phyloP scores from a whole-genome alignment of 2,113 vertebrate genomes.

The Lamprologus lemairii region DNA sequence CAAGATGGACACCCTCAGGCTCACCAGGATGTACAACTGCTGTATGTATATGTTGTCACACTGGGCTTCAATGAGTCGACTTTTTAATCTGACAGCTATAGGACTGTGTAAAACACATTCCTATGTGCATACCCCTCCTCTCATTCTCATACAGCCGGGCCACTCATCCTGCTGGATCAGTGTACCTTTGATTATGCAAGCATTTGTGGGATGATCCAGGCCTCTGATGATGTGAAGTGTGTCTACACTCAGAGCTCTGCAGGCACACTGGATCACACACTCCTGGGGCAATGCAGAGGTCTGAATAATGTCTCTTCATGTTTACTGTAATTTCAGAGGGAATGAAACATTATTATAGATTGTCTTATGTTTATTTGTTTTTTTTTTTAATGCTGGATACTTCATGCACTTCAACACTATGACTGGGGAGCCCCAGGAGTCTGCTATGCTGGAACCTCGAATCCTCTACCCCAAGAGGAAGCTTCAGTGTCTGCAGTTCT shows the following conservation, averaged over 20 bases:
- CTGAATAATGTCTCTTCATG: background rate
- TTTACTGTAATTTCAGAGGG: background rate
- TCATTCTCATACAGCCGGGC: conserved; percentile 61
- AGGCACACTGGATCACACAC: conserved; percentile 72
- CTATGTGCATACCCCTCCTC: background rate
- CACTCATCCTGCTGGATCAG: conserved; percentile 84
- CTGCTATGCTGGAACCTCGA: conserved; percentile 82
- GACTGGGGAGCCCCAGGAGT: conserved; percentile 57
- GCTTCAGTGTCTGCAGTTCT: conserved; percentile 88
- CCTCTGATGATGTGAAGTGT: conserved; percentile 77
- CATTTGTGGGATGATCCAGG: conserved; percentile 90
- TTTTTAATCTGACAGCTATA: background rate
- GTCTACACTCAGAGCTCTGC: conserved; percentile 50
- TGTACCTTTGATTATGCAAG: conserved; percentile 82
- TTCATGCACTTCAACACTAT: conserved; percentile 80
- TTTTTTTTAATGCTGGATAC: conserved; percentile 66
- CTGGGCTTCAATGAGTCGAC: background rate
- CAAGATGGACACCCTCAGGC: conserved; percentile 74
- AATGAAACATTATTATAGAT: background rate
- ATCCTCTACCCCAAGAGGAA: conserved; percentile 84
- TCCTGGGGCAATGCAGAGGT: conserved; percentile 78
- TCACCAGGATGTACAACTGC: conserved; percentile 93
- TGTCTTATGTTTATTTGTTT: background rate
- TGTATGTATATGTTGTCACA: conserved; percentile 68
- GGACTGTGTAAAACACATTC: background rate